Conservation (phyloP, 2,888 invertebrate species). For the Pherbina coryleti region DNA sequence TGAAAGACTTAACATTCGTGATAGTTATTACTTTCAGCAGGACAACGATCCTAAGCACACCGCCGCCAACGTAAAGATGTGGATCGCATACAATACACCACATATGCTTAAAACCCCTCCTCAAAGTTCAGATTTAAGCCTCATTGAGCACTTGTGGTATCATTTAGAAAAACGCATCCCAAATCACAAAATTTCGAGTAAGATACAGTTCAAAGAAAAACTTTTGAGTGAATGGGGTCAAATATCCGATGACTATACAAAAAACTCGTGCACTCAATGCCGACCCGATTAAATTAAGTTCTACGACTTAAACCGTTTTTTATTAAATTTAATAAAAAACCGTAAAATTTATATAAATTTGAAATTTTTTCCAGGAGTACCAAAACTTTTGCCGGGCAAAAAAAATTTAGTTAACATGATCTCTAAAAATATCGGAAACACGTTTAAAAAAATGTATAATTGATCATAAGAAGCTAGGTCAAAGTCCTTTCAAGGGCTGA, state of each 20-base stretch:
- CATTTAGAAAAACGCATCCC: background rate
- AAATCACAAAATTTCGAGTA: background rate
- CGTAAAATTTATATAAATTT: background rate
- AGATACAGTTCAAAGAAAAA: background rate
- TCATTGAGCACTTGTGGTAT: background rate
- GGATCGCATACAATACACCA: too few species aligned
- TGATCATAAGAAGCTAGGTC: too few species aligned
- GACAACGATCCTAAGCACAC: background rate
- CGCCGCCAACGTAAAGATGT: background rate
- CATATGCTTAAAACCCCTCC: background rate
- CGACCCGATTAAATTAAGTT: background rate
- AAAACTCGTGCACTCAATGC: background rate
- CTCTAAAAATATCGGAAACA: too few species aligned
- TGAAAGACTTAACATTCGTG: background rate
- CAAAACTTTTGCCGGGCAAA: too few species aligned
- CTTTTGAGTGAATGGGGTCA: background rate
- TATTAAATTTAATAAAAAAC: background rate
- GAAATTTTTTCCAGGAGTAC: too few species aligned
- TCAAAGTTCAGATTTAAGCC: background rate
- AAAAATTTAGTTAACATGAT: too few species aligned
- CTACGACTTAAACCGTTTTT: background rate
- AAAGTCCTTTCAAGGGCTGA: too few species aligned
- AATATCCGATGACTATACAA: background rate
- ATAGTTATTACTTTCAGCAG: background rate
- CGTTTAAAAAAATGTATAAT: too few species aligned